Base-by-base conservation (phyloP, 2,888 invertebrate species). In the Euplexia lucipara region DNA sequence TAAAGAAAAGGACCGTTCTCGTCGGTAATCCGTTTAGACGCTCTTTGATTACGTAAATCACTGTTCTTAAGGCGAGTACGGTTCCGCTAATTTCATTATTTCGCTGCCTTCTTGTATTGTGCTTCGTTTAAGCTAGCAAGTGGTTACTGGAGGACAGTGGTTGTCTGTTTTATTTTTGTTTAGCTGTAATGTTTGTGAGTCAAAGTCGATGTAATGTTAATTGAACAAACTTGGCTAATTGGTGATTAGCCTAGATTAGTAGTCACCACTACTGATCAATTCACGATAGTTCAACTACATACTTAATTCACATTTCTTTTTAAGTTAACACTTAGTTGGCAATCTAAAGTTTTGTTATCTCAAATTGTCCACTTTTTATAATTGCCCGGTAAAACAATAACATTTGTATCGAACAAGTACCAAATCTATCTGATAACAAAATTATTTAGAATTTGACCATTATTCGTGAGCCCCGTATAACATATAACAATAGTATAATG, bases 21-120 rank as follows among this genome's bases (percentile, higher is more conserved):
- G 68, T 32, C 61, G 41, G 70, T 63, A 81, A 90, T 88, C 86
- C 84, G 83, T 87, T 90, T 89, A 90, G 83, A 66, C 82, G 87
- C 85, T 90, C 92, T 93, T 94, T 94, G 93, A 94, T 92, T 92
- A 89, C 86, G 88, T 89, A 89, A 91, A 92, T 92, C 91, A 88
- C 86, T 82, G 86, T 88, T 89, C 92, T 91, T 91, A 91, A 87
- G 88, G 83, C 88, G 84, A 80, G 80, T 82, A 45, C 83, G 79
- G 85, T 73, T 72, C 75, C 78, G 82, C 83, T 93, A 92, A 93
- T 91, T 87, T 85, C 82, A 87, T 93, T 93, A 92, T 81, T 75
- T 75, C 74, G 79, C 82, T 76, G 59, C 81, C 75, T 78, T 70
- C 70, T 44, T 64, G 56, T 63, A 52, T 73, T 60, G 68, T 70